phyloP scores from a whole-genome alignment of 2,888 invertebrate species.

The Drosophila mettleri region DNA sequence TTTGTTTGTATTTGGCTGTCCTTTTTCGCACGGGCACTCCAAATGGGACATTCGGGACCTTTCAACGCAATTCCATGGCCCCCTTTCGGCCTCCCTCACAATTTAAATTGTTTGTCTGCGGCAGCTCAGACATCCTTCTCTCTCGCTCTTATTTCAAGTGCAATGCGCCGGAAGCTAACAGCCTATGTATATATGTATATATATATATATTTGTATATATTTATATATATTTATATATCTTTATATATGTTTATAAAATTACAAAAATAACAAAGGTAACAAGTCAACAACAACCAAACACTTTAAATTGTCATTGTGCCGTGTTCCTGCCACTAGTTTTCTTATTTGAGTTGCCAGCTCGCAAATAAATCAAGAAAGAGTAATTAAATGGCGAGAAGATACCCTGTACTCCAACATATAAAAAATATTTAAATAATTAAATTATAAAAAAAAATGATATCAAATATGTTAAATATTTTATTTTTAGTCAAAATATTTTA shows the following conservation, averaged over 20 bases:
- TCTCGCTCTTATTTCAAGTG: slow-evolving; percentile 39
- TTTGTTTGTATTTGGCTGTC: slow-evolving; percentile 50
- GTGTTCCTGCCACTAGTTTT: slow-evolving; percentile 32
- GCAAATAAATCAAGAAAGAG: not conserved
- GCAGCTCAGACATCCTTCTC: slow-evolving; percentile 51
- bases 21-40: slow-evolving; percentile 59
- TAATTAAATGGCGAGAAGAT: not conserved
- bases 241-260: slow-evolving; percentile 5
- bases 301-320: slow-evolving; percentile 53
- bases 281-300: slow-evolving; percentile 36
- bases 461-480: no score
- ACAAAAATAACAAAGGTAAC: slow-evolving; percentile 18
- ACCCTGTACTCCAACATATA: no score
- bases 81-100: slow-evolving; percentile 52
- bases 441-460: not conserved
- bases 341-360: slow-evolving; percentile 28
- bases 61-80: slow-evolving; percentile 71
- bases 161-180: slow-evolving; percentile 63
- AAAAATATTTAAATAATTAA: not conserved
- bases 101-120: slow-evolving; percentile 74
- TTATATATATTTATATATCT: slow-evolving; percentile 15
- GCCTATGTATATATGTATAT: slow-evolving; percentile 20
- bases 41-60: slow-evolving; percentile 78
- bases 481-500: no score
- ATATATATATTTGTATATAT: slow-evolving; percentile 8